These are phyloP conservation scores for Stegana nigrithorax DNA, from an alignment of 2,888 invertebrate species.

Conservation along the genomic window DNA sequence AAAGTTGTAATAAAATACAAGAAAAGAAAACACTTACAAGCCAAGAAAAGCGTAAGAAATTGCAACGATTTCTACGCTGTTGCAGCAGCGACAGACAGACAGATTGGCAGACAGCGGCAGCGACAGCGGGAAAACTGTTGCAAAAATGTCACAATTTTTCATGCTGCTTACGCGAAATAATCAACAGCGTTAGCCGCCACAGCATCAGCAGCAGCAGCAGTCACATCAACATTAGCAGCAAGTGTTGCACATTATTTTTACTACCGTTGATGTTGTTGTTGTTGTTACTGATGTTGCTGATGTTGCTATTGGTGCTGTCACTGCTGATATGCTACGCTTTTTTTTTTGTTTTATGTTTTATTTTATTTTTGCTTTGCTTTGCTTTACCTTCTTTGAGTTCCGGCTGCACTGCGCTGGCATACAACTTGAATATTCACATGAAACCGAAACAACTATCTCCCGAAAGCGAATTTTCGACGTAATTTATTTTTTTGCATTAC, in stretches of 20 bases:
- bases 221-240: constrained; percentile 22
- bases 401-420: no score
- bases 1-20: background rate
- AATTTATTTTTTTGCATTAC: constrained; percentile 23
- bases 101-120: no score
- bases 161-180: constrained; percentile 34
- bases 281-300: no score
- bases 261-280: background rate
- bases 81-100: no score
- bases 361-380: constrained; percentile 54
- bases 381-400: constrained; percentile 25
- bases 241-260: background rate
- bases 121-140: background rate
- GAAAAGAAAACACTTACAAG: constrained; percentile 30
- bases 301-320: background rate
- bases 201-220: no score
- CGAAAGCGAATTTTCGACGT: background rate
- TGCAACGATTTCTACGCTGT: constrained; percentile 8
- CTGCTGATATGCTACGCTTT: no score
- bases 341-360: no score
- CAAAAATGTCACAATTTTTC: constrained; percentile 41
- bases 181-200: constrained; percentile 1
- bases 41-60: background rate
- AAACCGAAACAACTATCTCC: constrained; percentile 5
- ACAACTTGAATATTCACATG: constrained; percentile 41